phyloP scores from a whole-genome alignment of 2,797 vertebrate species.

The Chlorospingus semifuscus region DNA sequence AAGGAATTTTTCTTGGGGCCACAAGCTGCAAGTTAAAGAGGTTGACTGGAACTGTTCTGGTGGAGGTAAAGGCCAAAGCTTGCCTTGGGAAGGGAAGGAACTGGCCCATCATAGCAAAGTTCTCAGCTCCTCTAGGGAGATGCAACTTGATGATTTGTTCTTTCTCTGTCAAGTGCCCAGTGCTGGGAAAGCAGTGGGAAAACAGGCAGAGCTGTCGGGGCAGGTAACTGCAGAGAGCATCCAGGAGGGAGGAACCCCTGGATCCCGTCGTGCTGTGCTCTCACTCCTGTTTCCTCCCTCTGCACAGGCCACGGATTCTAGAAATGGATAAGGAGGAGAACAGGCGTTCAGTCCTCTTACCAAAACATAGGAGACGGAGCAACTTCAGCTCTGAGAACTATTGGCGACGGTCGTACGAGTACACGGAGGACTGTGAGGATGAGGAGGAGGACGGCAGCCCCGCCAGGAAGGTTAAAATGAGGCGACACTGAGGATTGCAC shows the following conservation, averaged over 20 bases:
- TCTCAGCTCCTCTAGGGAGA: background rate
- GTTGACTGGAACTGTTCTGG: background rate
- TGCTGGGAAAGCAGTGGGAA: background rate
- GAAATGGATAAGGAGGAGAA: conserved; percentile 99
- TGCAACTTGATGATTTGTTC: background rate
- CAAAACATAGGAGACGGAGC: conserved; percentile 81
- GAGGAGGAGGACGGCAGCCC: conserved; percentile 83
- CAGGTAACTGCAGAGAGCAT: accelerated
- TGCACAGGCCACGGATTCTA: conserved; percentile 87
- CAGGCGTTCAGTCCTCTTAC: conserved; percentile 86
- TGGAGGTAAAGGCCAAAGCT: background rate
- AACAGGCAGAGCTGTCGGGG: accelerated
- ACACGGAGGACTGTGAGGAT: conserved; percentile 76
- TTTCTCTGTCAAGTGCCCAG: background rate
- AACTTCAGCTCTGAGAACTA: conserved; percentile 89
- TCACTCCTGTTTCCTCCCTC: background rate
- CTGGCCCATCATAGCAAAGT: background rate
- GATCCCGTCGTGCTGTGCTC: accelerated
- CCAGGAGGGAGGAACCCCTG: background rate
- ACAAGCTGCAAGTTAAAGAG: background rate
- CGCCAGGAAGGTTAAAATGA: conserved; percentile 93
- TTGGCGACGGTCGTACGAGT: conserved; percentile 87
- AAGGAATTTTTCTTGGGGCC: background rate
- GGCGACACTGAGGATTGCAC: conserved; percentile 85
- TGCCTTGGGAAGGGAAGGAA: background rate